Percentiles rank a stretch among this genome's conserved stretches.
These are phyloP conservation scores for Colletes latitarsis DNA, from an alignment of 1,140 invertebrate genomes.

Conservation along the genomic window DNA sequence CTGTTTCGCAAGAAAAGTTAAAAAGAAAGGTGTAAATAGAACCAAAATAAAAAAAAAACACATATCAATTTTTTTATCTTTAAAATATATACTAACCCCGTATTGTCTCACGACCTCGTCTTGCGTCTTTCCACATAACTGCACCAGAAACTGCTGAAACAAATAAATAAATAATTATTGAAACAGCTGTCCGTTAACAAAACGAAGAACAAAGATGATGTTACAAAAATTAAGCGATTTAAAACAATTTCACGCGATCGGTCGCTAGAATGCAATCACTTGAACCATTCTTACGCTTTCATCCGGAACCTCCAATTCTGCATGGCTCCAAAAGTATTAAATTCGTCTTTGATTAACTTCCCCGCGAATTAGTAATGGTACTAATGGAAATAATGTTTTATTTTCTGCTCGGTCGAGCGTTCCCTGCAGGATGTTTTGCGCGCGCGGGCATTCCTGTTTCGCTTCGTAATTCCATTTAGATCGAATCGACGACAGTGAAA, in stretches of 20 bases:
- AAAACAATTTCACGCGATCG: not conserved
- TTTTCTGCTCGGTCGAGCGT: slow-evolving; percentile 19
- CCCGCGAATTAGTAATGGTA: slow-evolving; percentile 14
- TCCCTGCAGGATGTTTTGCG: slow-evolving; percentile 14
- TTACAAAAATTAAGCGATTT: not conserved
- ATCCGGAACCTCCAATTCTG: not conserved
- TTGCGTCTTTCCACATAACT: too few species aligned
- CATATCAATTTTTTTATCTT: too few species aligned
- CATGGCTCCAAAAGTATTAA: not conserved
- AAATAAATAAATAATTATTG: too few species aligned
- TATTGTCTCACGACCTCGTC: too few species aligned
- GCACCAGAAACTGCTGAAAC: too few species aligned
- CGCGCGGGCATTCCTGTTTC: not conserved
- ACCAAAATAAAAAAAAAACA: too few species aligned
- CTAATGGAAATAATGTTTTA: slow-evolving; percentile 16
- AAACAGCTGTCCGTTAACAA: too few species aligned
- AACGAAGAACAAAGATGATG: not conserved
- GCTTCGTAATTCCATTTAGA: slow-evolving; percentile 21
- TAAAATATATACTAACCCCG: too few species aligned
- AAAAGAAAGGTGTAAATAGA: too few species aligned
- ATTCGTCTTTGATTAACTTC: slow-evolving; percentile 27
- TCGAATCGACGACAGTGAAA: slow-evolving; percentile 14
- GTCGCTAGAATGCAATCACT: not conserved
- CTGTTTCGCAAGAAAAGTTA: too few species aligned
- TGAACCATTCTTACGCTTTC: not conserved